A percentile compares a stretch with the other conserved stretches of the same genome.
Conservation (phyloP, 2,888 invertebrate genomes). For the Anthophora plumipes region DNA sequence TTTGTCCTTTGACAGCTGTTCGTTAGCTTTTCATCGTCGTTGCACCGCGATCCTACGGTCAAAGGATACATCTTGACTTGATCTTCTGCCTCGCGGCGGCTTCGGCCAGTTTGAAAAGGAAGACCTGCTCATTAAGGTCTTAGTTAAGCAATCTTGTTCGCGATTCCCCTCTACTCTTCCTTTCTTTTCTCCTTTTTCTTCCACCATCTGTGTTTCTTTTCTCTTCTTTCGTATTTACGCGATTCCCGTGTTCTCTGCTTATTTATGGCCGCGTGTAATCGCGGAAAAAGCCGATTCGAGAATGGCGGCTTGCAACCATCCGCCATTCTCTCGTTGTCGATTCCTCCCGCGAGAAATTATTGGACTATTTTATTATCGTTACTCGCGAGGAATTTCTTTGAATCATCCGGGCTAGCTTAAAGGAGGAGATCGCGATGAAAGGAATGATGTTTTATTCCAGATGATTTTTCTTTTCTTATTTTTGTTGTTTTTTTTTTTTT, state of each 20-base stretch:
- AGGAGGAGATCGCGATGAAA: background rate
- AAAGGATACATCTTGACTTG: slow-evolving; percentile 55
- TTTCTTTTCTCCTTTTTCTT: slow-evolving; percentile 13
- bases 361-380: background rate
- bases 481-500: no score
- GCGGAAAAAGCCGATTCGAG: background rate
- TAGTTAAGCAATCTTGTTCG: slow-evolving; percentile 70
- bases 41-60: slow-evolving; percentile 44
- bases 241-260: slow-evolving; percentile 8
- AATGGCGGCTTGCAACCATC: background rate
- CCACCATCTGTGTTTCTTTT: no score
- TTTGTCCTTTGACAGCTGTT: slow-evolving; percentile 64
- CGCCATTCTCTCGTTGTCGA: background rate
- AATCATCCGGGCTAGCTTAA: background rate
- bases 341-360: background rate
- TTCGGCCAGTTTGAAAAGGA: slow-evolving; percentile 62
- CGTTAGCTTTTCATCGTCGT: slow-evolving; percentile 71
- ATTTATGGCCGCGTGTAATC: slow-evolving; percentile 35
- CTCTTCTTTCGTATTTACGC: slow-evolving; percentile 34
- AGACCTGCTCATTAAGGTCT: slow-evolving; percentile 71
- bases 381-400: background rate
- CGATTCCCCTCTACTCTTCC: slow-evolving; percentile 33
- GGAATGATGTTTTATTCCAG: background rate
- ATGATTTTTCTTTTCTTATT: background rate
- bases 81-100: slow-evolving; percentile 50